phyloP scores from a whole-genome alignment of 2,113 vertebrate genomes.

The Nansenia antarctica region DNA sequence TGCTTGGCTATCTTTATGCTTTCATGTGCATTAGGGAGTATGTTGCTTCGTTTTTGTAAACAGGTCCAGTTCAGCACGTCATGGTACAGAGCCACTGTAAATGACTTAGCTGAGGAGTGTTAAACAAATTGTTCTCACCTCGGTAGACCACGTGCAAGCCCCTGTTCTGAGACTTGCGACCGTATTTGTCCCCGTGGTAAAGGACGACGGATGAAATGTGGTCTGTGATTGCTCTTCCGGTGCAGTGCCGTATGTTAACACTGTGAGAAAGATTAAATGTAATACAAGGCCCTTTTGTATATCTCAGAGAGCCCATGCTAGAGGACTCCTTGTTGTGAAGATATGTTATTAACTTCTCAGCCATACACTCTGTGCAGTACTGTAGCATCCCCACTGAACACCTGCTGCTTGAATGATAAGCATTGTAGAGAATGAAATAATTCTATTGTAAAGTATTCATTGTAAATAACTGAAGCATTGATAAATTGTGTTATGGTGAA shows the following conservation, averaged over 20 bases:
- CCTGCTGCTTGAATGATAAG: neutral
- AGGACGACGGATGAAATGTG: neutral
- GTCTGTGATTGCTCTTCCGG: neutral
- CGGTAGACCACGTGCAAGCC: neutral
- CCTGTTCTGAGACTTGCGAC: neutral
- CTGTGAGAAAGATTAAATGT: neutral
- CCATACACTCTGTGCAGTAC: no score
- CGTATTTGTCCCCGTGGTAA: neutral
- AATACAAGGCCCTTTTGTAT: neutral
- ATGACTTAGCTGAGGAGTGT: neutral
- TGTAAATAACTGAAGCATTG: neutral
- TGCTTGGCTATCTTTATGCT: no score
- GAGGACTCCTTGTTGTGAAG: neutral
- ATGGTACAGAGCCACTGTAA: no score
- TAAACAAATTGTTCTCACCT: neutral
- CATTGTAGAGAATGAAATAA: no score
- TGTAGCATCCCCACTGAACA: neutral
- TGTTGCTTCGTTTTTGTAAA: neutral
- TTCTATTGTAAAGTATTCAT: no score
- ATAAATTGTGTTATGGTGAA: no score
- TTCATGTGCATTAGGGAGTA: no score
- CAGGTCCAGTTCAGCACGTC: neutral
- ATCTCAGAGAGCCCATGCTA: neutral
- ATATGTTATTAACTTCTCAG: conserved; percentile 1
- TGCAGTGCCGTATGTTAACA: neutral